A percentile compares a stretch with the other conserved stretches of the same genome.
Conservation (phyloP, 2,888 invertebrate species). For the Folsomia candida region DNA sequence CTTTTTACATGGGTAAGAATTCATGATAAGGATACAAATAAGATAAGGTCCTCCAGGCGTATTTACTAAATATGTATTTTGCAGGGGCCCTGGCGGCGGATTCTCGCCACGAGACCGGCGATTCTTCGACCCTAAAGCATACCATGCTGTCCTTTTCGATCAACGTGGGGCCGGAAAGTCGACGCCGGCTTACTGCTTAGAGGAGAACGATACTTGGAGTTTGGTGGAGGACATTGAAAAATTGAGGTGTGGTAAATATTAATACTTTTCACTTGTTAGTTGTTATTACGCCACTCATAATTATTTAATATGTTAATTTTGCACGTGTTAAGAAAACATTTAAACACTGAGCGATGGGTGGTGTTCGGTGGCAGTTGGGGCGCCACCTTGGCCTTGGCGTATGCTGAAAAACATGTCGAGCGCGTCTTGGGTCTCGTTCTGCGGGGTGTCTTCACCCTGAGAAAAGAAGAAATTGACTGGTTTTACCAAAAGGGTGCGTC, state of each 20-base stretch:
- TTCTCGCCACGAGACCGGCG: conserved; percentile 26
- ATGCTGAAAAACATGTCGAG: conserved; percentile 30
- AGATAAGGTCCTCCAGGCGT: too few species aligned
- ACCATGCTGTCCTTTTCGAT: conserved; percentile 31
- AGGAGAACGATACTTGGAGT: conserved; percentile 39
- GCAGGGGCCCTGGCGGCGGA: conserved; percentile 38
- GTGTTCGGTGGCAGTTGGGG: conserved; percentile 40
- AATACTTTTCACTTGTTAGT: too few species aligned
- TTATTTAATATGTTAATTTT: too few species aligned
- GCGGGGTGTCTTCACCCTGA: conserved; percentile 34
- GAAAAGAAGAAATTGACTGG: conserved; percentile 32
- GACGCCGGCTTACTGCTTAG: conserved; percentile 32
- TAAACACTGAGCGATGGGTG: conserved; percentile 31
- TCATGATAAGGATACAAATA: too few species aligned
- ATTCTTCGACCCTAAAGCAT: conserved; percentile 35
- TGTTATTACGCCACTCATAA: too few species aligned
- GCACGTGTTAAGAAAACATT: conserved; percentile 28
- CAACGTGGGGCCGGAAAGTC: conserved; percentile 35
- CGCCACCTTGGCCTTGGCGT: conserved; percentile 24
- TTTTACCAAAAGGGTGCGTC: conserved; percentile 40
- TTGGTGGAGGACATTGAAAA: conserved; percentile 36
- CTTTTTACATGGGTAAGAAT: conserved; percentile 37
- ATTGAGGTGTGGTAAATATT: too few species aligned
- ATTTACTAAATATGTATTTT: too few species aligned
- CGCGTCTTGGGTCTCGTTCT: conserved; percentile 32